Percentiles rank a stretch among this genome's conserved stretches.
phyloP scores from a whole-genome alignment of 2,797 vertebrate species.

The Acanthurus tractus region DNA sequence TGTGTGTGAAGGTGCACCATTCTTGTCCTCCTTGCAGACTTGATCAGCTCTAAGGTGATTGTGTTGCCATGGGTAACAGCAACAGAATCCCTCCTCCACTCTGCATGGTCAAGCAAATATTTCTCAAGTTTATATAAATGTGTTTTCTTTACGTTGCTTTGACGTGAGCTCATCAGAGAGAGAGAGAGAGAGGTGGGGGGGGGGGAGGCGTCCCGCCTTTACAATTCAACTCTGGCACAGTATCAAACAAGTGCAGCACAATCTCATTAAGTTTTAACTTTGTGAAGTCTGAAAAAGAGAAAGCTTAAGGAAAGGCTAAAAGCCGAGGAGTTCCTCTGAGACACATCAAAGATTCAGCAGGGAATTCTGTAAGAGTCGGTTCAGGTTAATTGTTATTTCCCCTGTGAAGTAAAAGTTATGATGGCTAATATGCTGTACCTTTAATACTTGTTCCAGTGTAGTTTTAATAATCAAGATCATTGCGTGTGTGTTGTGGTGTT shows the following conservation, averaged over 20 bases:
- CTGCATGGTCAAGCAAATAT: conserved; percentile 21
- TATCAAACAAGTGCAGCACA: conserved; percentile 6
- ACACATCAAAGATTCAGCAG: background rate
- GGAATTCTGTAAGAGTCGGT: conserved; percentile 2
- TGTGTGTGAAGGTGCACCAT: conserved; percentile 14
- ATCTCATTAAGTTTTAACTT: conserved; percentile 21
- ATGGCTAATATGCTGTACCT: background rate
- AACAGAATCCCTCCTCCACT: conserved; percentile 15
- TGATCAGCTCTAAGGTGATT: conserved; percentile 43
- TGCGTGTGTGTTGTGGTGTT: too few species aligned
- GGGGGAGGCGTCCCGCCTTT: background rate
- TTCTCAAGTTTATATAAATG: background rate
- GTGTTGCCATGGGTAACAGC: conserved; percentile 56
- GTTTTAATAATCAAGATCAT: too few species aligned
- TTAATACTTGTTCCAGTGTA: too few species aligned
- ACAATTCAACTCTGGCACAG: background rate
- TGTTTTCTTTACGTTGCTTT: background rate
- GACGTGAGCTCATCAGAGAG: conserved; percentile 1
- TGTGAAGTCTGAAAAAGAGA: conserved; percentile 18
- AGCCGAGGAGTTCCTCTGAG: conserved; percentile 14
- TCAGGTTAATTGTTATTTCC: conserved; percentile 15
- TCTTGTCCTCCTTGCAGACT: conserved; percentile 28
- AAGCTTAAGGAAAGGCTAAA: conserved; percentile 4
- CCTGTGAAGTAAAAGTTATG: conserved; percentile 1
- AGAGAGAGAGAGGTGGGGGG: too few species aligned